A percentile compares a stretch with the other conserved stretches of the same genome.
phyloP scores from a whole-genome alignment of 2,888 invertebrate genomes.

The Drosophila maculinotata region DNA sequence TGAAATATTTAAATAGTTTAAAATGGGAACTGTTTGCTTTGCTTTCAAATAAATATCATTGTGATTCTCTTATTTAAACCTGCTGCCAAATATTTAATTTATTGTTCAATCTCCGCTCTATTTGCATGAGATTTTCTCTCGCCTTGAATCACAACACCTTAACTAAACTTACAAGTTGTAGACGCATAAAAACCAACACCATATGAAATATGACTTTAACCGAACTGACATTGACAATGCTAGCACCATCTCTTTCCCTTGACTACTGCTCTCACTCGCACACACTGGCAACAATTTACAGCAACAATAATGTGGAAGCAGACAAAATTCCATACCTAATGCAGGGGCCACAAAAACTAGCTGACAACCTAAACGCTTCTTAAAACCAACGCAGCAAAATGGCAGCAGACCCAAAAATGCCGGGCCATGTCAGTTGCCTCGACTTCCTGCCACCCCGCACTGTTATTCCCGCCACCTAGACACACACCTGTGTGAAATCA shows the following conservation, averaged over 20 bases:
- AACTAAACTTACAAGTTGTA: conserved; percentile 50
- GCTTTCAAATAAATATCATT: no score
- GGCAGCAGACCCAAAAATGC: conserved; percentile 52
- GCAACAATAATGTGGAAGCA: conserved; percentile 52
- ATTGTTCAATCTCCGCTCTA: background rate
- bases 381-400: conserved; percentile 65
- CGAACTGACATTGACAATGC: conserved; percentile 56
- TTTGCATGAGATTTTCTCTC: conserved; percentile 6
- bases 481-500: conserved; percentile 73
- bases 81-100: conserved; percentile 5
- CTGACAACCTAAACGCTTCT: conserved; percentile 77
- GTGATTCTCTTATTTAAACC: background rate
- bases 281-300: conserved; percentile 27
- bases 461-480: background rate
- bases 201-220: conserved; percentile 61
- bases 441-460: background rate
- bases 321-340: conserved; percentile 44
- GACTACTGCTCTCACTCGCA: conserved; percentile 10
- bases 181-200: conserved; percentile 23
- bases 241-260: background rate
- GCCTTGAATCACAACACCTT: conserved; percentile 34
- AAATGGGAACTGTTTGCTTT: no score
- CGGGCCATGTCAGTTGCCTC: conserved; percentile 59
- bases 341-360: conserved; percentile 43
- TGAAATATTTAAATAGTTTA: background rate